A percentile compares a stretch with the other conserved stretches of the same genome.
Evolutionary conservation across 1,140 invertebrate species (phyloP).

Genomic region (Hylyphantes graminicola): DNA sequence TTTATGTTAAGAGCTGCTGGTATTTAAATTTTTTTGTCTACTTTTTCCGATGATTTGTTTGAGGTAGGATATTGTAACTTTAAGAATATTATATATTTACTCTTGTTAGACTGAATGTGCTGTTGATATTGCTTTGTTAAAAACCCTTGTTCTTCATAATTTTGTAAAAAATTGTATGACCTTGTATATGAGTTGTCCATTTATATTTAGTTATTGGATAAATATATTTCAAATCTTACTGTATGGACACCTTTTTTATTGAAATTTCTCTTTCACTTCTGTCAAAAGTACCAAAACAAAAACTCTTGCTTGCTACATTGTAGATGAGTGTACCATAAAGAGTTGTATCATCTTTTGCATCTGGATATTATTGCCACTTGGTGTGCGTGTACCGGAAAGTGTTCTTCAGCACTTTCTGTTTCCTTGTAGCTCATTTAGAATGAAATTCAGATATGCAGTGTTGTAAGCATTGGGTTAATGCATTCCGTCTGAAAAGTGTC

Average conservation of each 20-base stretch:
- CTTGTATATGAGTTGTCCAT: constrained; percentile 49
- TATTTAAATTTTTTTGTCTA: constrained; percentile 12
- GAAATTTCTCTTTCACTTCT: constrained; percentile 28
- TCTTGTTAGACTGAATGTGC: constrained; percentile 58
- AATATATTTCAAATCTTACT: constrained; percentile 49
- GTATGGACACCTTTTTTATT: constrained; percentile 33
- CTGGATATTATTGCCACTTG: constrained; percentile 45
- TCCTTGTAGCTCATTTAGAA: constrained; percentile 52
- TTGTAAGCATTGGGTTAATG: constrained; percentile 57
- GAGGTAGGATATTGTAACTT: constrained; percentile 44
- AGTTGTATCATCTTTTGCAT: constrained; percentile 47
- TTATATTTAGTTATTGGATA: constrained; percentile 46
- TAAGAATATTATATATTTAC: constrained; percentile 44
- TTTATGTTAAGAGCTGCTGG: constrained; percentile 2
- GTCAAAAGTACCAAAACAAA: constrained; percentile 20
- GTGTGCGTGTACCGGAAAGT: constrained; percentile 27
- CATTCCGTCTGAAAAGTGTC: constrained; percentile 57
- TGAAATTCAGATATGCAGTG: constrained; percentile 56
- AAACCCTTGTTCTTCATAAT: constrained; percentile 52
- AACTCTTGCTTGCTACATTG: constrained; percentile 47
- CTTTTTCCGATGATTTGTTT: constrained; percentile 13
- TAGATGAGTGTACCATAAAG: constrained; percentile 54
- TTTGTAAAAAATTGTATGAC: constrained; percentile 51
- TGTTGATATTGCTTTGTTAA: constrained; percentile 51
- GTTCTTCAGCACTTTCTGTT: not conserved